Evolutionary conservation across 2,888 invertebrate genomes (phyloP).

Genomic region (Orthosia cruda): DNA sequence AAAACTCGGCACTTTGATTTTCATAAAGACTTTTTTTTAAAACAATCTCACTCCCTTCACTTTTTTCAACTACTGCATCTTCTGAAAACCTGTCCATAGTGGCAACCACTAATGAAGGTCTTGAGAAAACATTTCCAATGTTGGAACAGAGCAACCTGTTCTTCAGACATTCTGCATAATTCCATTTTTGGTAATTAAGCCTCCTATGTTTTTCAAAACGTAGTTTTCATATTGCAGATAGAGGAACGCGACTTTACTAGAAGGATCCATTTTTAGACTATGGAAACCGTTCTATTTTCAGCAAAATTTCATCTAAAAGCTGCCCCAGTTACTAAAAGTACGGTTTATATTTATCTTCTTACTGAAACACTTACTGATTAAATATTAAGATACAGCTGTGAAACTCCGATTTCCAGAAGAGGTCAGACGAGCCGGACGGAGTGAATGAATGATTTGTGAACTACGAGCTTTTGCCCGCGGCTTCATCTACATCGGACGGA

Average conservation of each 20-base stretch:
- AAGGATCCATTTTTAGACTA: background rate
- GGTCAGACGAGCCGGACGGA: background rate
- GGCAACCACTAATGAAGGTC: too few relatives aligned
- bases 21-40: too few relatives aligned
- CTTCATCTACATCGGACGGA: background rate
- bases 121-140: too few relatives aligned
- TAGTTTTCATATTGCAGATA: background rate
- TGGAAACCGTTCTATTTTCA: background rate
- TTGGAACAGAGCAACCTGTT: too few relatives aligned
- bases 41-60: too few relatives aligned
- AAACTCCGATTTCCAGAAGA: conserved; percentile 22
- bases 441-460: conserved; percentile 41
- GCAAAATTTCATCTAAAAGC: background rate
- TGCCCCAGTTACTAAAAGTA: conserved; percentile 2
- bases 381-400: conserved; percentile 39
- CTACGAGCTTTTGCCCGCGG: background rate
- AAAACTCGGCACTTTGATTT: too few relatives aligned
- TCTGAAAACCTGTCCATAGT: too few relatives aligned
- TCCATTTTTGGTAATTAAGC: too few relatives aligned
- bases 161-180: too few relatives aligned
- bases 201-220: background rate
- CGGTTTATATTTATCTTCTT: conserved; percentile 33
- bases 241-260: too few relatives aligned
- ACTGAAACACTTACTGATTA: conserved; percentile 17
- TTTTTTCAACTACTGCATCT: too few relatives aligned